Base-by-base conservation (phyloP, 2,113 vertebrate genomes). In the Petrocephalus zakoni region DNA sequence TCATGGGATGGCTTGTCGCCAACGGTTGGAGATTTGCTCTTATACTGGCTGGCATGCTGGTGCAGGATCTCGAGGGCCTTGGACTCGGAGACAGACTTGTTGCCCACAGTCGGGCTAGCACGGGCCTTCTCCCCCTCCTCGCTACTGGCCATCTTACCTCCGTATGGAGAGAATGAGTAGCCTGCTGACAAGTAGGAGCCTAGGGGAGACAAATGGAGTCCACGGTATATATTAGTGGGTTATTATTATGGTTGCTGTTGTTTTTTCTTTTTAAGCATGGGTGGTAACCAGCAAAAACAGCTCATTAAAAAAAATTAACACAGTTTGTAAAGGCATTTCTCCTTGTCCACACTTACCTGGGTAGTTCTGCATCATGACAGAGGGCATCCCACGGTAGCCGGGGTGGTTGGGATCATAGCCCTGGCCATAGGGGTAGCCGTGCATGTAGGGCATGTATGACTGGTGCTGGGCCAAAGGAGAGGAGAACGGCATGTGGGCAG, bases 321-420 rank as follows among this genome's bases (percentile, higher is more conserved):
- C 2, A 47, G 8, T 47, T 10, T 82, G 19, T 49, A n/a, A n/a
- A 22, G 46, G 42, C 8, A 17, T 47, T 42, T 83, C 46, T 49
- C 6, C 34, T 55, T 42, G 53, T 64, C 13, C 9, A 2, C 8
- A 55, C 88, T 37, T 97, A 99, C 98, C 98, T 98, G 98, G 97
- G 94, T 99, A 99, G 91, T 97, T 99, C 94, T 98, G 98, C 98
- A 99, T 99, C 98, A 99, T 99, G 93, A 99, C 97, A 0, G 98
- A 96, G 68, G 98, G 97, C 97, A 99, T 96, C 90, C 97, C 96
- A 78, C 98, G 96, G 94, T 97, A 99, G 93, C 98, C 98, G 90
- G 98, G 97, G 92, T 99, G 98, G 95, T 91, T 98, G 93, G 98
- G 97, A 94, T 99, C 98, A 4, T 98, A 99, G 1, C 97, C 96